Percentiles rank a stretch among this genome's conserved stretches.
These are phyloP conservation scores for Danaus melanippus DNA, from an alignment of 1,140 invertebrate species.

Conservation along the genomic window DNA sequence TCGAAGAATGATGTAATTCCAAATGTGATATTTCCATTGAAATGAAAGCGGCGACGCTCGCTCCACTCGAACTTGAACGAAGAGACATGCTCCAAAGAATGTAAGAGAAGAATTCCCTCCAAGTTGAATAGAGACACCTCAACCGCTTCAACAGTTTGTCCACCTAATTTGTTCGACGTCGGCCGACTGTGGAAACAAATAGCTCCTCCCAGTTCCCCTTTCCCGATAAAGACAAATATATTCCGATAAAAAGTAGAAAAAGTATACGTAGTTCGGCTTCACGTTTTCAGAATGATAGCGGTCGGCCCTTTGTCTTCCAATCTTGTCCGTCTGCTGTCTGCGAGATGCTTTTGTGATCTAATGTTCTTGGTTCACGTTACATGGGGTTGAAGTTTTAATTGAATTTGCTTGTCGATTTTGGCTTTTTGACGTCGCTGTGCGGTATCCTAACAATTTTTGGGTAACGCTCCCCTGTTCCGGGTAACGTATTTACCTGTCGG, in stretches of 20 bases:
- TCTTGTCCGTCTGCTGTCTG: slow-evolving; percentile 52
- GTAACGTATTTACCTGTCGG: slow-evolving; percentile 39
- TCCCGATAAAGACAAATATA: slow-evolving; percentile 51
- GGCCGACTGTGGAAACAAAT: slow-evolving; percentile 70
- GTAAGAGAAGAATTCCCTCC: slow-evolving; percentile 59
- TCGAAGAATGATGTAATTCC: neutral
- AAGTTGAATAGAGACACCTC: slow-evolving; percentile 66
- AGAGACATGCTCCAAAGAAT: slow-evolving; percentile 47
- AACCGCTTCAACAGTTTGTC: slow-evolving; percentile 67
- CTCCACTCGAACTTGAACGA: slow-evolving; percentile 49
- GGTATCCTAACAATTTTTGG: slow-evolving; percentile 51
- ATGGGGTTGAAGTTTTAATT: slow-evolving; percentile 62
- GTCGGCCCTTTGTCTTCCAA: slow-evolving; percentile 56
- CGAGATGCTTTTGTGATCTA: slow-evolving; percentile 60
- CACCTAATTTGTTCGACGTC: slow-evolving; percentile 68
- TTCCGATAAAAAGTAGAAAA: slow-evolving; percentile 34
- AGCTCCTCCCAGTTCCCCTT: slow-evolving; percentile 50
- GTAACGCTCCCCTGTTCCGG: slow-evolving; percentile 34
- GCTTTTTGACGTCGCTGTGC: slow-evolving; percentile 58
- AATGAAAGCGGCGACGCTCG: slow-evolving; percentile 57
- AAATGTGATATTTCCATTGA: slow-evolving; percentile 27
- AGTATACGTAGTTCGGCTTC: slow-evolving; percentile 39
- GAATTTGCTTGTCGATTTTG: slow-evolving; percentile 63
- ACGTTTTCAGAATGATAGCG: slow-evolving; percentile 44
- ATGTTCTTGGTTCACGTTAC: slow-evolving; percentile 54